These are phyloP conservation scores for crab-eating macaque (Macaca fascicularis) DNA, from an alignment of 2,113 vertebrate species.

Conservation along the genomic window T2T-MFA8v1.1 NC_088378.1:19444001-19444500, in stretches of 20 bases:
- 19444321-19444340: background rate
- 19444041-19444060: background rate
- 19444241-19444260: background rate
- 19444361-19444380: background rate
- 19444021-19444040: background rate
- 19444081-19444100: background rate
- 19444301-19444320: background rate
- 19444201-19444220: background rate
- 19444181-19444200: background rate
- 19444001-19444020: background rate
- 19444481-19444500: background rate
- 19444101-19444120: background rate
- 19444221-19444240: background rate
- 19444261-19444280: background rate
- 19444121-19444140: background rate
- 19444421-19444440: background rate
- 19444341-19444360: background rate
- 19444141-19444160: background rate
- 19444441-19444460: background rate
- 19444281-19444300: background rate
- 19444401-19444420: slow-evolving; percentile 16
- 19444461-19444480: background rate
- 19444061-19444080: background rate
- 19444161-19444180: background rate
- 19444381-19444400: background rate